Percentiles rank a stretch among this genome's conserved stretches.
Conservation (phyloP, 2,888 invertebrate genomes). For the Apomyelois bistriatella region DNA sequence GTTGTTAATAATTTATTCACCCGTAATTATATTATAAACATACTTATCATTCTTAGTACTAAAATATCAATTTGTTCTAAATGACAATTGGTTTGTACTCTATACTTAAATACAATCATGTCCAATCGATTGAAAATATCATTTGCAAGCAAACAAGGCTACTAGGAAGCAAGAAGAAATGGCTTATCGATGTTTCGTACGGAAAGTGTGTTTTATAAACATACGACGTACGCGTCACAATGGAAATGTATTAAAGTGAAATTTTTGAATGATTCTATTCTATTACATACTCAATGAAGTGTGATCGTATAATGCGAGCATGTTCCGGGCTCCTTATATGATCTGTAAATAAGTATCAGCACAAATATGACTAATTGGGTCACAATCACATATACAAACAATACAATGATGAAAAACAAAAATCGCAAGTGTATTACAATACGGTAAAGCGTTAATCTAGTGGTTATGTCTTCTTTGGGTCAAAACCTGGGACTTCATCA, state of each 20-base stretch:
- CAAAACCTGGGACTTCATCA: no score
- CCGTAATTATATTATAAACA: no score
- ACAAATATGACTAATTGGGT: no score
- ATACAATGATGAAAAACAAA: no score
- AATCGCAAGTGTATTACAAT: no score
- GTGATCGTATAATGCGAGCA: no score
- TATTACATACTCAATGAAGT: not conserved
- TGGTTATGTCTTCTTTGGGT: no score
- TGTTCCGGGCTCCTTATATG: no score
- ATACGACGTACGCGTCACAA: slow-evolving; percentile 24
- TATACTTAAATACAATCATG: not conserved
- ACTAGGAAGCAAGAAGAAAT: slow-evolving; percentile 46
- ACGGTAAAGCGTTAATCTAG: no score
- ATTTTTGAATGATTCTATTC: not conserved
- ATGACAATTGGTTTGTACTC: not conserved
- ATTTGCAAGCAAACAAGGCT: slow-evolving; percentile 27
- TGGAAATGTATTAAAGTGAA: not conserved
- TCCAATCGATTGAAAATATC: not conserved
- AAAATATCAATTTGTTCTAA: not conserved
- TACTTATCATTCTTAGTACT: not conserved
- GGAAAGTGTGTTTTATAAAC: slow-evolving; percentile 46
- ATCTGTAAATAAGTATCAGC: no score
- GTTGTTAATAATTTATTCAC: no score
- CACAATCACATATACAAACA: no score
- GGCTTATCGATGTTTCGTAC: slow-evolving; percentile 44